These are phyloP conservation scores for Sweltsa coloradensis DNA, from an alignment of 1,140 invertebrate genomes.

Conservation along the genomic window DNA sequence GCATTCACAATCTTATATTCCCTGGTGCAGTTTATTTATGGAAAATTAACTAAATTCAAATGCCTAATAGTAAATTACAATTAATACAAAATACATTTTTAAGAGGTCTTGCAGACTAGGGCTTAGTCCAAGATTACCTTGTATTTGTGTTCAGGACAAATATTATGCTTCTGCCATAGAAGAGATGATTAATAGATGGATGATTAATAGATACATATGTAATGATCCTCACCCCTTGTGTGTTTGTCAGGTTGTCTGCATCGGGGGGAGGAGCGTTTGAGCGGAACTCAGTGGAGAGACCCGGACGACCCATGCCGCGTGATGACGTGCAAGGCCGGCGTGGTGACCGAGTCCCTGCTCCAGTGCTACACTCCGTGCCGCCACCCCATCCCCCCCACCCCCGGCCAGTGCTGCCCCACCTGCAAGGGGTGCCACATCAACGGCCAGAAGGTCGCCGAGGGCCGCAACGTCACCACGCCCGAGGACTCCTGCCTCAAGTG, in stretches of 20 bases:
- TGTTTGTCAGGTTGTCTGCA: slow-evolving; percentile 53
- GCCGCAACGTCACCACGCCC: slow-evolving; percentile 59
- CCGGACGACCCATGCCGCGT: slow-evolving; percentile 54
- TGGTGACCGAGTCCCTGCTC: slow-evolving; percentile 63
- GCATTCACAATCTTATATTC: too few relatives aligned
- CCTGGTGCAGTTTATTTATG: too few relatives aligned
- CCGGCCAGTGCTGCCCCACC: slow-evolving; percentile 71
- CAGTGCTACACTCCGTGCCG: slow-evolving; percentile 70
- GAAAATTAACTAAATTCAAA: too few relatives aligned
- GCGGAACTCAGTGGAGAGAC: slow-evolving; percentile 64
- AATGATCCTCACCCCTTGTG: too few relatives aligned
- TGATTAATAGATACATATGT: too few relatives aligned
- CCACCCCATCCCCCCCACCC: slow-evolving; percentile 48
- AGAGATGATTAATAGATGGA: too few relatives aligned
- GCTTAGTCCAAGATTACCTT: neutral
- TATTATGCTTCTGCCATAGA: too few relatives aligned
- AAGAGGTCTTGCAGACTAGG: neutral
- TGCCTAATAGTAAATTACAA: too few relatives aligned
- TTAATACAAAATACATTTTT: too few relatives aligned
- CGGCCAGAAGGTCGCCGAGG: slow-evolving; percentile 46
- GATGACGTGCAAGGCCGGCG: slow-evolving; percentile 65
- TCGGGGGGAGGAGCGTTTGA: slow-evolving; percentile 53
- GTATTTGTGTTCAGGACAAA: too few relatives aligned
- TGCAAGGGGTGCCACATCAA: slow-evolving; percentile 73
- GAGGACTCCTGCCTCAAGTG: slow-evolving; percentile 82